Evolutionary conservation across 2,888 invertebrate genomes (phyloP).

Genomic region (Incurvaria masculella): DNA sequence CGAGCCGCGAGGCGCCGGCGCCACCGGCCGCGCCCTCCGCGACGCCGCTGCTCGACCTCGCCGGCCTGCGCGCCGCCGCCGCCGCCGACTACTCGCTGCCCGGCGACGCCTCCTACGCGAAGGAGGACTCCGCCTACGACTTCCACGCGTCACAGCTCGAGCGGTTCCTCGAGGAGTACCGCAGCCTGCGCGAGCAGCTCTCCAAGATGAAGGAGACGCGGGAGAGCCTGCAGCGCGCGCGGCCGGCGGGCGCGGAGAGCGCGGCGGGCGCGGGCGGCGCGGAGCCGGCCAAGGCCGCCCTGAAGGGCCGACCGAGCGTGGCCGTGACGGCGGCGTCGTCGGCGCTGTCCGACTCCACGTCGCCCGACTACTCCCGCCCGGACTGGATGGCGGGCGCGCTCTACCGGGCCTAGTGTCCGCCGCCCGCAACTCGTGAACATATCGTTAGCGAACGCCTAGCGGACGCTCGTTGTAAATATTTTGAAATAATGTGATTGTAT

Average conservation of each 20-base stretch:
- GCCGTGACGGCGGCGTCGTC: constrained; percentile 49
- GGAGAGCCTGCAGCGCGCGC: constrained; percentile 58
- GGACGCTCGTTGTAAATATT: neutral
- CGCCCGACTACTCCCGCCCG: constrained; percentile 40
- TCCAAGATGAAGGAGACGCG: constrained; percentile 79
- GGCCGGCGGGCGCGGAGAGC: constrained; percentile 27
- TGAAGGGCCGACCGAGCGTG: constrained; percentile 56
- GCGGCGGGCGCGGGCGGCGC: constrained; percentile 14
- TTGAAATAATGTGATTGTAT: neutral
- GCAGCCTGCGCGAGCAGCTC: constrained; percentile 71
- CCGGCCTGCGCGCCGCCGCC: constrained; percentile 39
- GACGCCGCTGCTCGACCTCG: constrained; percentile 61
- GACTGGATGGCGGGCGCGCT: constrained; percentile 47
- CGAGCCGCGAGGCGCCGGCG: constrained; percentile 57
- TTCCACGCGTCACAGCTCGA: constrained; percentile 78
- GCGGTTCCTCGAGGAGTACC: constrained; percentile 75
- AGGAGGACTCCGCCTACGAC: constrained; percentile 63
- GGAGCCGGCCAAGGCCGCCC: constrained; percentile 40
- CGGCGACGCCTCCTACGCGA: constrained; percentile 32
- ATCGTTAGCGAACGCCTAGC: neutral
- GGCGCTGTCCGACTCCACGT: constrained; percentile 41
- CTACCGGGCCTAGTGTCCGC: constrained; percentile 35
- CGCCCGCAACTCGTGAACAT: neutral
- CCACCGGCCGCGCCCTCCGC: constrained; percentile 47
- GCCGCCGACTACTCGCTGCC: constrained; percentile 35